phyloP scores from a whole-genome alignment of 2,888 invertebrate species.

The Lydus trimaculatus region DNA sequence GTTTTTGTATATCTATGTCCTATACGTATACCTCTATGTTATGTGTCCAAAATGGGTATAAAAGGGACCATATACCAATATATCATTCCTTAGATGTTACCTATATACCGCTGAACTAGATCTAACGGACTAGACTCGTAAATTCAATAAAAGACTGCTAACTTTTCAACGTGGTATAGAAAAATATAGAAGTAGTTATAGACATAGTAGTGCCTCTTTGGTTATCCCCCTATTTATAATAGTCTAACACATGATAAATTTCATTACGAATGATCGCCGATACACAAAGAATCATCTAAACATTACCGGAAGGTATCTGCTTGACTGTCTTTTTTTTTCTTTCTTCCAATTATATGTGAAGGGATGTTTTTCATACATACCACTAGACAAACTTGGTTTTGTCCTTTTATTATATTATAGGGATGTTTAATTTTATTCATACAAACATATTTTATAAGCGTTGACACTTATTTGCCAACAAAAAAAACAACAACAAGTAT shows the following conservation, averaged over 20 bases:
- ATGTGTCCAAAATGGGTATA: background rate
- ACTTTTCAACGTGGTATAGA: conserved; percentile 43
- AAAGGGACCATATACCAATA: conserved; percentile 41
- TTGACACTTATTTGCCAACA: conserved; percentile 43
- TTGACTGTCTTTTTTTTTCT: conserved; percentile 10
- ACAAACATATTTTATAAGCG: conserved; percentile 43
- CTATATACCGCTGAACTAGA: conserved; percentile 55
- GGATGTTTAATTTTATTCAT: conserved; percentile 44
- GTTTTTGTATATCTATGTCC: too few relatives aligned
- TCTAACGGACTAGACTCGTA: conserved; percentile 45
- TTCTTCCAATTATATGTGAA: conserved; percentile 44
- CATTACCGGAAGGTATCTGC: conserved; percentile 46
- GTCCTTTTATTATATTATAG: conserved; percentile 39
- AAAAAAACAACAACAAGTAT: background rate
- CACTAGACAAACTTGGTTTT: conserved; percentile 48
- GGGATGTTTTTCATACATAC: conserved; percentile 50
- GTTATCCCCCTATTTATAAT: conserved; percentile 34
- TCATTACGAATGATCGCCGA: conserved; percentile 52
- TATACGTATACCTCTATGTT: conserved; percentile 41
- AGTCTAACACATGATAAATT: conserved; percentile 59
- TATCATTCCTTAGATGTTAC: conserved; percentile 45
- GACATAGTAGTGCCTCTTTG: conserved; percentile 30
- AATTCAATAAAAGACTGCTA: conserved; percentile 36
- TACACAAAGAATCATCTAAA: conserved; percentile 55
- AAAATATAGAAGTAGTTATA: background rate